phyloP scores from a whole-genome alignment of 2,113 vertebrate genomes.

The Lampris incognitus region DNA sequence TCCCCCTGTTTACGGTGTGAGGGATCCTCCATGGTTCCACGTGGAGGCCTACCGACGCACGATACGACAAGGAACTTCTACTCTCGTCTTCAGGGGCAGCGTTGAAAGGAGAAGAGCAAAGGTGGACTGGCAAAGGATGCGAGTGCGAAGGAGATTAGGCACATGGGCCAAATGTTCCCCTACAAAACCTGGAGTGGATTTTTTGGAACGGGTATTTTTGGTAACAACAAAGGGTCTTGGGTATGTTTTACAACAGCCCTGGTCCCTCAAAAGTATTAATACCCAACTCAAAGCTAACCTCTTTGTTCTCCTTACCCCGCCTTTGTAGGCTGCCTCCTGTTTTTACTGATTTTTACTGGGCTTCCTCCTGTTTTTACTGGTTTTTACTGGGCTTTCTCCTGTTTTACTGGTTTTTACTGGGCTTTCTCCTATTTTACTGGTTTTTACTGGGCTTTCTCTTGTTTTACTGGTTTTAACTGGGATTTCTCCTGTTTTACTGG shows the following conservation, averaged over 20 bases:
- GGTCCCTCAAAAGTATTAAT: neutral
- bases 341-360: too few species aligned
- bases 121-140: conserved; percentile 51
- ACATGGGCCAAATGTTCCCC: conserved; percentile 47
- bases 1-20: conserved; percentile 62
- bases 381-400: too few species aligned
- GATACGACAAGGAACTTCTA: conserved; percentile 29
- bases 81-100: conserved; percentile 16
- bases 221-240: conserved; percentile 12
- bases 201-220: conserved; percentile 55
- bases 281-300: neutral
- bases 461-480: too few species aligned
- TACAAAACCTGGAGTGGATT: conserved; percentile 74
- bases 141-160: conserved; percentile 20
- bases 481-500: too few species aligned
- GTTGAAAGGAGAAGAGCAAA: conserved; percentile 52
- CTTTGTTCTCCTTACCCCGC: neutral
- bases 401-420: too few species aligned
- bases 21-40: conserved; percentile 69
- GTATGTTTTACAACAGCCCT: neutral
- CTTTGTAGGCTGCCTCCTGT: too few species aligned
- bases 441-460: too few species aligned
- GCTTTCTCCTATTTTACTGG: too few species aligned
- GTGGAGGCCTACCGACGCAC: conserved; percentile 38
- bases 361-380: too few species aligned